Conservation (phyloP, 1,140 invertebrate species). For the Panagrolaimus sp. region DNA sequence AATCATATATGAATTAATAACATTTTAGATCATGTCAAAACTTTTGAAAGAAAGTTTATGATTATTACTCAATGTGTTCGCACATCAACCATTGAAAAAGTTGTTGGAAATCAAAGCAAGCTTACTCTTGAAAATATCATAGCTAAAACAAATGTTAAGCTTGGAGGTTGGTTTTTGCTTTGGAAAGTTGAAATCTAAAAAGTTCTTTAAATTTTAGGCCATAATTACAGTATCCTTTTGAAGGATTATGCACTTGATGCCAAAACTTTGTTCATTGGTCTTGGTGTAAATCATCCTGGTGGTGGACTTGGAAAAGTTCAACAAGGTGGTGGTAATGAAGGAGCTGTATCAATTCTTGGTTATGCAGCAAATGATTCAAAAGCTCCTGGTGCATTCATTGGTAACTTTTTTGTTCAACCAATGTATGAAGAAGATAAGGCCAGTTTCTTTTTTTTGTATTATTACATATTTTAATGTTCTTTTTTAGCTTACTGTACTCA, state of each 20-base stretch:
- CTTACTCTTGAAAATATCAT: conserved; percentile 9
- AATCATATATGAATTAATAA: too few species aligned
- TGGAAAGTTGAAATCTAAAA: too few species aligned
- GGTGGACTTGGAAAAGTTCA: not conserved
- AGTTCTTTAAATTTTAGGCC: not conserved
- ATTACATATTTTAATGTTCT: too few species aligned
- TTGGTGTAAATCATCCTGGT: conserved; percentile 13
- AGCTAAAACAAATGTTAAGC: conserved; percentile 1
- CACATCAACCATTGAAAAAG: not conserved
- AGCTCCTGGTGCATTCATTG: conserved; percentile 23
- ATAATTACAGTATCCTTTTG: conserved; percentile 1
- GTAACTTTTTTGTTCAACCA: conserved; percentile 26
- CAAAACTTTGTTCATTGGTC: not conserved
- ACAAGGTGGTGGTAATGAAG: conserved; percentile 8
- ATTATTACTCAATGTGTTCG: not conserved
- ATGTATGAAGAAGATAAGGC: conserved; percentile 30
- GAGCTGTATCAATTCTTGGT: not conserved
- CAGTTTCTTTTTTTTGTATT: too few species aligned
- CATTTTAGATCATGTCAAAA: not conserved
- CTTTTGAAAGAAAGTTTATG: not conserved
- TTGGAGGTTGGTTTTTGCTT: not conserved
- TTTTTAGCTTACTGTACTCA: conserved; percentile 20
- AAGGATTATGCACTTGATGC: not conserved
- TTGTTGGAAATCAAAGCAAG: not conserved
- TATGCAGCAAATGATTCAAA: conserved; percentile 27